A percentile compares a stretch with the other conserved stretches of the same genome.
phyloP scores from a whole-genome alignment of 2,888 invertebrate genomes.

The Chrysolina oricalcia region DNA sequence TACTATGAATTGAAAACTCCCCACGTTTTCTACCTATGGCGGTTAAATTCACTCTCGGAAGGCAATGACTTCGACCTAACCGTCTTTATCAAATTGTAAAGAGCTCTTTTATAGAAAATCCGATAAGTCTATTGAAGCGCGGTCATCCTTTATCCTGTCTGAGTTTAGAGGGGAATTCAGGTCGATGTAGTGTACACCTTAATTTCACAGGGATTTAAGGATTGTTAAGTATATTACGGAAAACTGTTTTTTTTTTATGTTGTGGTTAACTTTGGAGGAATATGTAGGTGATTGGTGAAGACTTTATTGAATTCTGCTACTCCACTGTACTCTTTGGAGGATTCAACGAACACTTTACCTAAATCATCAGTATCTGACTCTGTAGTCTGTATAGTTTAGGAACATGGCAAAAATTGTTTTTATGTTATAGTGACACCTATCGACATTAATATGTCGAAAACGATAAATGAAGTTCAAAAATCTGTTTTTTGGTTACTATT shows the following conservation, averaged over 20 bases:
- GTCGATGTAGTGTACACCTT: conserved; percentile 44
- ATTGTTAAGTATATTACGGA: conserved; percentile 41
- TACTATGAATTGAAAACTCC: conserved; percentile 65
- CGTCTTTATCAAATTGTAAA: conserved; percentile 70
- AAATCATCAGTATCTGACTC: too few relatives aligned
- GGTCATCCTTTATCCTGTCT: conserved; percentile 66
- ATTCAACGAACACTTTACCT: neutral
- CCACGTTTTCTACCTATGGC: conserved; percentile 58
- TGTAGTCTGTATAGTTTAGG: too few relatives aligned
- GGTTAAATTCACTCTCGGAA: conserved; percentile 63
- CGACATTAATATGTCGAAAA: too few relatives aligned
- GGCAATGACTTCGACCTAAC: conserved; percentile 68
- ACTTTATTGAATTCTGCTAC: neutral
- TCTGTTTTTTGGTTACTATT: too few relatives aligned
- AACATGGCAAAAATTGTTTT: too few relatives aligned
- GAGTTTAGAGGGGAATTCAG: conserved; percentile 43
- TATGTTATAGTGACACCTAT: too few relatives aligned
- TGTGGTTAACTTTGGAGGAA: conserved; percentile 17
- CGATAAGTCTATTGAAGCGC: conserved; percentile 67
- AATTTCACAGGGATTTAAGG: conserved; percentile 43
- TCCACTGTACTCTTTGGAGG: neutral
- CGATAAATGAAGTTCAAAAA: too few relatives aligned
- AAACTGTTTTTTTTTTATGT: conserved; percentile 39
- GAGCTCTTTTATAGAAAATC: conserved; percentile 70
- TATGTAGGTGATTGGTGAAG: neutral